A percentile compares a stretch with the other conserved stretches of the same genome.
Evolutionary conservation across 2,888 invertebrate genomes (phyloP).

Genomic region (Epirrhoe tristata): DNA sequence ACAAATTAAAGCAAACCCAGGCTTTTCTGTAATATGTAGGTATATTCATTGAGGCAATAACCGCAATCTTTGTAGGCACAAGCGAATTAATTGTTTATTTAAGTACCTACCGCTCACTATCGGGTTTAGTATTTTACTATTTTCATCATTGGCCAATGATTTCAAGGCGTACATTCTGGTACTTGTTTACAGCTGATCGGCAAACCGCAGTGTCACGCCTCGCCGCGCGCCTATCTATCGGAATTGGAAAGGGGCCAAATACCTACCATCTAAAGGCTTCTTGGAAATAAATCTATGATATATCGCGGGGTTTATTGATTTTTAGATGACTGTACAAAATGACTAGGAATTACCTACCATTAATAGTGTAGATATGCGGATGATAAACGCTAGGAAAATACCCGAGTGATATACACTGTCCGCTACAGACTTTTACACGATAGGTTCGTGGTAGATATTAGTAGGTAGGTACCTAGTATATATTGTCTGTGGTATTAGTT

Average conservation of each 20-base stretch:
- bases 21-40: no score
- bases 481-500: no score
- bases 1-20: no score
- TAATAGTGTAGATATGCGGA: neutral
- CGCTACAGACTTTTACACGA: no score
- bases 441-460: no score
- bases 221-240: constrained; percentile 8
- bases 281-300: constrained; percentile 13
- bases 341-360: neutral
- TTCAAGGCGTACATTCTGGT: neutral
- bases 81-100: no score
- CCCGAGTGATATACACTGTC: no score
- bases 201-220: constrained; percentile 17
- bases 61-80: no score
- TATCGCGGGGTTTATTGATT: constrained; percentile 14
- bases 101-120: no score
- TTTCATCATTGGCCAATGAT: no score
- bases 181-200: neutral
- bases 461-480: neutral
- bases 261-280: neutral
- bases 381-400: neutral
- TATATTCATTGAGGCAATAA: no score
- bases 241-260: constrained; percentile 23
- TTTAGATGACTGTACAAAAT: constrained; percentile 5
- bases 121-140: no score